Base-by-base conservation (phyloP, 2,888 invertebrate species). In the Lysandra bellargus region DNA sequence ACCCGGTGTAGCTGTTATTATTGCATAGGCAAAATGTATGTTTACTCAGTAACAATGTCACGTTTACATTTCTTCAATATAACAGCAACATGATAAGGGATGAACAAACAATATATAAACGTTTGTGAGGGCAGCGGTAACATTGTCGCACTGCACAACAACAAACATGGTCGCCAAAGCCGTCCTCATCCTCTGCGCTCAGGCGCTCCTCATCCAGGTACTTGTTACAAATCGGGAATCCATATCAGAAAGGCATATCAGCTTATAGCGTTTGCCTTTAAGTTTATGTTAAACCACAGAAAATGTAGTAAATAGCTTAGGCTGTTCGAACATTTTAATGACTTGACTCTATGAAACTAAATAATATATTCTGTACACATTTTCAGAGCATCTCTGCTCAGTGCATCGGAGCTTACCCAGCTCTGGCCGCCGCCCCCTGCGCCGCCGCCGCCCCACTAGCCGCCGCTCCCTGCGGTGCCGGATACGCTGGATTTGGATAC, bases 101-200 rank as follows among this genome's bases (percentile, higher is more conserved):
- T 33, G 14, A 17, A 33, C 69, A 33, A 37, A n/a, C 49, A 72
- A 69, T 49, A 49, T 78, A 64, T 78, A 69, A 69, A 78, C 69
- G 69, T 49, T 49, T 30, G 49, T 78, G 9, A 44, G 17, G 49
- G 49, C 33, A 33, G 30, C 49, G 9, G 30, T 49, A 49, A 17
- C 49, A 78, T 69, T 44, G 49, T 78, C 60, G 44, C 6, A 53
- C 37, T 23, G 23, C 12, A 61, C 57, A 61, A 61, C 53, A 81
- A 74, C 80, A 85, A 83, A 78, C 79, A 87, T 87, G 86, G 83
- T 84, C 80, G 80, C 85, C 80, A 86, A 86, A 80, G 80, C 85
- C 78, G 74, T 87, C 76, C 78, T 88, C 30, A 64, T 87, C 23
- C 79, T 88, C 82, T 87, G 85, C 84, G 80, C 84, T 80, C 87